A percentile compares a stretch with the other conserved stretches of the same genome.
phyloP scores from a whole-genome alignment of 37 sponge, comb jelly and placozoan species.

The Aplysina aerophoba region DNA sequence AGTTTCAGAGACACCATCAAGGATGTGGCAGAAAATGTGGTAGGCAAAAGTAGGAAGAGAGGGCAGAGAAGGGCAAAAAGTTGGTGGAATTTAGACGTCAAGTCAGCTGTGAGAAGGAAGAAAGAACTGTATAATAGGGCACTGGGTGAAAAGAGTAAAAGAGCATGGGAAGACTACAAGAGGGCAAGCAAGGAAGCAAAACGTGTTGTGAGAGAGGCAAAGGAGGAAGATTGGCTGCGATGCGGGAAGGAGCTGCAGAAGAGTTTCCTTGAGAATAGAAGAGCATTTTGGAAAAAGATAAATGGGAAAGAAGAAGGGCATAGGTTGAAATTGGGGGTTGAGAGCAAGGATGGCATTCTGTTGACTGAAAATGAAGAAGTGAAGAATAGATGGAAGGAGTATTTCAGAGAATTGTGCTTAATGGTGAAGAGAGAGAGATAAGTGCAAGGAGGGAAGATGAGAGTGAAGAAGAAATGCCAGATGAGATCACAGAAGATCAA shows the following conservation, averaged over 20 bases:
- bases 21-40: background rate
- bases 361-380: background rate
- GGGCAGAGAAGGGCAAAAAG: background rate
- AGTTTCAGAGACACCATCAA: background rate
- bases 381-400: background rate
- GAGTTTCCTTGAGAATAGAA: background rate
- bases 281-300: background rate
- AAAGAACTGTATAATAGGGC: background rate
- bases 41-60: background rate
- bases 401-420: background rate
- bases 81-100: background rate
- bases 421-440: background rate
- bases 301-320: background rate
- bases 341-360: background rate
- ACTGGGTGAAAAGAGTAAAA: background rate
- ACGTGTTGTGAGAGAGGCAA: background rate
- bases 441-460: background rate
- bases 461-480: background rate
- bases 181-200: background rate
- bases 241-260: constrained; percentile 11
- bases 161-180: background rate
- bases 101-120: background rate
- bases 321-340: background rate
- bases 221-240: background rate
- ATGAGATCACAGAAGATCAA: background rate